phyloP scores from a whole-genome alignment of 2,113 vertebrate species.

The Casuarius casuarius region DNA sequence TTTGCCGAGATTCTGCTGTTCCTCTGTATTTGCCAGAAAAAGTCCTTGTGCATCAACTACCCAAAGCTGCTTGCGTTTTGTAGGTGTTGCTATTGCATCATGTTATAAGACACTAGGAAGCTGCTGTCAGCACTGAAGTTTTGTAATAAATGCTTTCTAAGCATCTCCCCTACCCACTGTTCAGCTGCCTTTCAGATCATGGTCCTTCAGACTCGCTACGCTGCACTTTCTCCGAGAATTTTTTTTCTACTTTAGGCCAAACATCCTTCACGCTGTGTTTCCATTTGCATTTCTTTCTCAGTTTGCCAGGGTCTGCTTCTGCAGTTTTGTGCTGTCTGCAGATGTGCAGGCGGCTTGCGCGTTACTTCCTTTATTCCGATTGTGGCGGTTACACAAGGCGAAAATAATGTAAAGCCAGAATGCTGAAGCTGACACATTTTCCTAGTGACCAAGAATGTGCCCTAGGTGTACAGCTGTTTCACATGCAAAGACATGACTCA shows the following conservation, averaged over 20 bases:
- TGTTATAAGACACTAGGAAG: not conserved
- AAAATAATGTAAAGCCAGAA: not conserved
- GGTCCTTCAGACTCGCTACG: not conserved
- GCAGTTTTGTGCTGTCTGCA: not conserved
- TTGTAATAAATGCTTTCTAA: not conserved
- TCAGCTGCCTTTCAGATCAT: not conserved
- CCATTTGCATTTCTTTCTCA: not conserved
- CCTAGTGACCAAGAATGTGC: constrained; percentile 9
- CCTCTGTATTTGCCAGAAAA: not conserved
- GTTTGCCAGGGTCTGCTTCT: not conserved
- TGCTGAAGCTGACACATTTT: constrained; percentile 17
- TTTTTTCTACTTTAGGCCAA: not conserved
- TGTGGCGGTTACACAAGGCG: not conserved
- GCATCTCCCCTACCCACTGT: not conserved
- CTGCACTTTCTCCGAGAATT: not conserved
- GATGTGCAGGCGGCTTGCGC: not conserved
- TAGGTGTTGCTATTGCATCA: not conserved
- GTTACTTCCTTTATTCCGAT: not conserved
- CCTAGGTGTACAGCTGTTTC: constrained; percentile 58
- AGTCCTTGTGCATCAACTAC: not conserved
- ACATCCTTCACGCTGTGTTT: not conserved
- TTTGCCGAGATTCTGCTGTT: not conserved
- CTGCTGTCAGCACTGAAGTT: not conserved
- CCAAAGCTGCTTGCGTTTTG: not conserved
- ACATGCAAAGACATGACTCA: constrained; percentile 45